Conservation (phyloP, 2,888 invertebrate species). For the Rhagium mordax region DNA sequence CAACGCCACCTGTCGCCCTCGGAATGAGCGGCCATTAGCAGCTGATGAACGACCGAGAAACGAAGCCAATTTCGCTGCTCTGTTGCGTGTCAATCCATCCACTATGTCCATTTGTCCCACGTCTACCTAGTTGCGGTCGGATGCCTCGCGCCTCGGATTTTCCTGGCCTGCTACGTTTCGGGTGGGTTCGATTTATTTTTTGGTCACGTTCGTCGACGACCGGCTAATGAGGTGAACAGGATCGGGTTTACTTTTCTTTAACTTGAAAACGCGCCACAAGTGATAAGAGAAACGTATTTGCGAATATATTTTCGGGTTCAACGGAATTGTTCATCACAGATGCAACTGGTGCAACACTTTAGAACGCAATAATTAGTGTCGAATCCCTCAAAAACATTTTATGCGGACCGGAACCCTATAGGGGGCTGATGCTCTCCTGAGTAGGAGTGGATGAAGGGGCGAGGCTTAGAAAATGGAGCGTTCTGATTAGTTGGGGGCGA, state of each 20-base stretch:
- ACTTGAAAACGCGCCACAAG: no score
- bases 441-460: no score
- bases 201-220: neutral
- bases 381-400: no score
- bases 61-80: conserved; percentile 67
- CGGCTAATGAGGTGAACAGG: conserved; percentile 18
- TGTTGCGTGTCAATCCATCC: conserved; percentile 61
- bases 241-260: neutral
- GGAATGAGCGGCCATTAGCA: conserved; percentile 65
- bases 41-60: conserved; percentile 68
- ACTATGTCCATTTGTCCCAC: conserved; percentile 44
- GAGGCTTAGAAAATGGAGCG: no score
- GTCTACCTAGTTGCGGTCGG: conserved; percentile 26
- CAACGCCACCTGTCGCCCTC: conserved; percentile 64
- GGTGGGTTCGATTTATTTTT: conserved; percentile 24
- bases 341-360: no score
- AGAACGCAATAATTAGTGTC: no score
- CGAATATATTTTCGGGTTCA: no score
- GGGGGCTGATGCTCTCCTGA: no score
- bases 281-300: no score
- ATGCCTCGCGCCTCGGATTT: conserved; percentile 10
- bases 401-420: no score
- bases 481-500: no score
- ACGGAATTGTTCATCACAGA: no score
- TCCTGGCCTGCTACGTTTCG: conserved; percentile 17